Conservation (phyloP, 2,888 invertebrate genomes). For the Orthonevra nobilis region DNA sequence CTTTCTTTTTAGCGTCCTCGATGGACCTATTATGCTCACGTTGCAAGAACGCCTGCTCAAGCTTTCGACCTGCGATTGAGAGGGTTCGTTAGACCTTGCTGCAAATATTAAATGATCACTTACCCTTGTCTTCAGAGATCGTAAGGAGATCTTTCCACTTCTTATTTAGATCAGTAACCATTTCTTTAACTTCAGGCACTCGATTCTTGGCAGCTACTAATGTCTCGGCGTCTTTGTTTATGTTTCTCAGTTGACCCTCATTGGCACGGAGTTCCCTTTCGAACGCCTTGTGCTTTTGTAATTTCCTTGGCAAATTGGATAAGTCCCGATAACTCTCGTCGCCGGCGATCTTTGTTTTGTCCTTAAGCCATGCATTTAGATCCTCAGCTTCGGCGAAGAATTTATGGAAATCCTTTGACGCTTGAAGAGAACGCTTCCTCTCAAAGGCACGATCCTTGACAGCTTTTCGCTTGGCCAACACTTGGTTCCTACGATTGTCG, state of each 20-base stretch:
- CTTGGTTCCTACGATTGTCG: conserved; percentile 86
- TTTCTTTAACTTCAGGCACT: conserved; percentile 85
- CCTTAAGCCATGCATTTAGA: conserved; percentile 92
- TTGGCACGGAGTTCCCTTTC: conserved; percentile 97
- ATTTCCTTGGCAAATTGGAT: conserved; percentile 92
- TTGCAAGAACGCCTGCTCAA: conserved; percentile 94
- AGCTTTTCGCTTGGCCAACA: conserved; percentile 86
- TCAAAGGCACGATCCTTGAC: conserved; percentile 88
- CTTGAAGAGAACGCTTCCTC: conserved; percentile 87
- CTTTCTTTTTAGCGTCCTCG: conserved; percentile 92
- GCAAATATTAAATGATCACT: neutral
- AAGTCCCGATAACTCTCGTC: conserved; percentile 96
- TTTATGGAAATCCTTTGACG: conserved; percentile 94
- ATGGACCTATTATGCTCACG: conserved; percentile 89
- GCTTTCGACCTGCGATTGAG: conserved; percentile 82
- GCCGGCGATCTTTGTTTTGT: conserved; percentile 93
- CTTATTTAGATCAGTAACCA: conserved; percentile 86
- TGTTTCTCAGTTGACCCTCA: conserved; percentile 92
- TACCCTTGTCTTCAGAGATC: conserved; percentile 83
- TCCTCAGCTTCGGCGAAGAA: conserved; percentile 96
- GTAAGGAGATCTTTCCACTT: conserved; percentile 89
- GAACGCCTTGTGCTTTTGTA: conserved; percentile 98
- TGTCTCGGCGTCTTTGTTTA: conserved; percentile 89
- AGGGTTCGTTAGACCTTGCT: neutral
- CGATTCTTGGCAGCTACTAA: conserved; percentile 86